These are phyloP conservation scores for Meloe dianella DNA, from an alignment of 2,888 invertebrate species.

Conservation along the genomic window DNA sequence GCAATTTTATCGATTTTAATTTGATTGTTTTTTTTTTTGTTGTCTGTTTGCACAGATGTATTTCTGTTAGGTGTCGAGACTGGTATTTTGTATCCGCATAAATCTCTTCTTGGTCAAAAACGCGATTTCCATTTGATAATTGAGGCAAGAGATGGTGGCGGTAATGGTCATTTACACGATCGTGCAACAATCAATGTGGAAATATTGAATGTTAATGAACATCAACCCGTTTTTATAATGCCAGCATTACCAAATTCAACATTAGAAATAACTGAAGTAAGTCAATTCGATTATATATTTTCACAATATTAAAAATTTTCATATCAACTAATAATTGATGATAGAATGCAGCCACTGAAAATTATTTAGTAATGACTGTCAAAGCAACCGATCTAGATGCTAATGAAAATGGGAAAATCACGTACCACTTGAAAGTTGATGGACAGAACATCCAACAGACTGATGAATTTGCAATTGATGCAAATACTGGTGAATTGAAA, in stretches of 20 bases:
- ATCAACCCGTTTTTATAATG: conserved; percentile 79
- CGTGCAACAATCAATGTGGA: conserved; percentile 76
- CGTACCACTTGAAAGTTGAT: conserved; percentile 81
- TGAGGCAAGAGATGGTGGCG: conserved; percentile 78
- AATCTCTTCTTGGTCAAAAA: conserved; percentile 71
- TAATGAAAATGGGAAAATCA: conserved; percentile 83
- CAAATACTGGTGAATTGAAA: conserved; percentile 78
- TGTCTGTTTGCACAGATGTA: conserved; percentile 66
- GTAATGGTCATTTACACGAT: conserved; percentile 70
- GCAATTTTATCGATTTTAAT: not conserved
- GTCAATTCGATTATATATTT: too few relatives aligned
- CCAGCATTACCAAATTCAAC: conserved; percentile 78
- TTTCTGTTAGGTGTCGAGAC: conserved; percentile 78
- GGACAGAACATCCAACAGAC: conserved; percentile 75
- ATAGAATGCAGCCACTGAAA: conserved; percentile 76
- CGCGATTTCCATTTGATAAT: conserved; percentile 61
- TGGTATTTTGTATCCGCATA: conserved; percentile 83
- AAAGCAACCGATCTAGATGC: conserved; percentile 82
- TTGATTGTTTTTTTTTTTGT: conserved; percentile 20
- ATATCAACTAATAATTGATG: conserved; percentile 34
- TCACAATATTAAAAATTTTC: not conserved
- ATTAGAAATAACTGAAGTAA: conserved; percentile 82
- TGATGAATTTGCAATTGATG: conserved; percentile 80
- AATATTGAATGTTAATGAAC: conserved; percentile 80
- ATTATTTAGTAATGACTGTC: conserved; percentile 80